Evolutionary conservation across 1,140 invertebrate genomes (phyloP).

Genomic region (Dreissena polymorpha): DNA sequence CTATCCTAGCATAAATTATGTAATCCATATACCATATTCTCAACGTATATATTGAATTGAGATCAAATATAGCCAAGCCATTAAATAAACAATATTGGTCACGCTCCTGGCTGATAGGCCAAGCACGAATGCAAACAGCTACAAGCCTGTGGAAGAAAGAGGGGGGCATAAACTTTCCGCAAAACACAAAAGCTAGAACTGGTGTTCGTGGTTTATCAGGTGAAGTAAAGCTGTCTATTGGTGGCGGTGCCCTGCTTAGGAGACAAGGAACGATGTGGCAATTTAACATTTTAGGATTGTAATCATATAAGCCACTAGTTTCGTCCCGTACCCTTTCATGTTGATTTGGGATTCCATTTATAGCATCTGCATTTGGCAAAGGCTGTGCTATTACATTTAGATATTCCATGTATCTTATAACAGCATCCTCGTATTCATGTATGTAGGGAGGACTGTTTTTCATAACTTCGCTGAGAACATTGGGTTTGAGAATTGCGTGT

Average conservation of each 20-base stretch:
- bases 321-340: background rate
- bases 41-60: background rate
- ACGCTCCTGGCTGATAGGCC: background rate
- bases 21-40: conserved; percentile 33
- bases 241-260: background rate
- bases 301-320: background rate
- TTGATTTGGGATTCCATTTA: background rate
- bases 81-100: conserved; percentile 8
- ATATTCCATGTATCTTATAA: conserved; percentile 40
- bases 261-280: conserved; percentile 33
- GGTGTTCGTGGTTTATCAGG: conserved; percentile 5
- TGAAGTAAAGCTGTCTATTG: background rate
- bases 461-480: conserved; percentile 33
- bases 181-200: conserved; percentile 6
- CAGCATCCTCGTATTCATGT: background rate
- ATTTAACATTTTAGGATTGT: background rate
- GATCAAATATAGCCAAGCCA: conserved; percentile 13
- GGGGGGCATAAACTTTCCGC: conserved; percentile 30
- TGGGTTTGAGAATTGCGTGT: conserved; percentile 9
- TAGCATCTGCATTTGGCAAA: background rate
- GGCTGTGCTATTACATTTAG: conserved; percentile 35
- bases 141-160: conserved; percentile 32
- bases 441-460: conserved; percentile 4
- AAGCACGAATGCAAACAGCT: conserved; percentile 15
- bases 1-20: conserved; percentile 32